Conservation (phyloP, 2,797 vertebrate genomes). For the Neoniphon sammara region DNA sequence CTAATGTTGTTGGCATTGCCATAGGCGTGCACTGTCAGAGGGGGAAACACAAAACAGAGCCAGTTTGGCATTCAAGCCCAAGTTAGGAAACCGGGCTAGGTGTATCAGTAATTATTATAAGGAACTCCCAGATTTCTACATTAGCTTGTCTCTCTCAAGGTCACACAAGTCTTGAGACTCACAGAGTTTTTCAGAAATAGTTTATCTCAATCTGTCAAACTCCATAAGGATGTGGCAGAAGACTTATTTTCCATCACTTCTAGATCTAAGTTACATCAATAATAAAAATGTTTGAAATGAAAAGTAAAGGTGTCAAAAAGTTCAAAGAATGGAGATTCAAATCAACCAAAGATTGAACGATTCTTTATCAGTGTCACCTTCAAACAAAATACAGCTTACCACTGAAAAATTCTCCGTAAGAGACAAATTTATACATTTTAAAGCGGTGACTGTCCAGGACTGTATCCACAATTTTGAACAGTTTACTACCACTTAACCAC, state of each 20-base stretch:
- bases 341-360: not conserved
- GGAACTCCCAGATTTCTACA: too few species aligned
- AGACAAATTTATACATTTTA: not conserved
- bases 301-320: not conserved
- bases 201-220: not conserved
- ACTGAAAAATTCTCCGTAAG: not conserved
- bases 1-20: conserved; percentile 55
- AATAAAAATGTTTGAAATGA: too few species aligned
- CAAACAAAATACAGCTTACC: not conserved
- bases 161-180: not conserved
- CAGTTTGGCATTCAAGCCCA: conserved; percentile 37
- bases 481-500: not conserved
- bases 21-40: conserved; percentile 26
- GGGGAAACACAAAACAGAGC: conserved; percentile 44
- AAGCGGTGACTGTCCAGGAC: not conserved
- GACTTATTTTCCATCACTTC: not conserved
- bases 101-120: not conserved
- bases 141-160: not conserved
- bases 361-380: not conserved
- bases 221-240: not conserved
- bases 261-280: not conserved
- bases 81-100: not conserved
- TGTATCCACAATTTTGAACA: conserved; percentile 11
- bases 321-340: not conserved
- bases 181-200: too few species aligned